Evolutionary conservation across 2,113 vertebrate species (phyloP).

Genomic region (Falco punctatus): DNA sequence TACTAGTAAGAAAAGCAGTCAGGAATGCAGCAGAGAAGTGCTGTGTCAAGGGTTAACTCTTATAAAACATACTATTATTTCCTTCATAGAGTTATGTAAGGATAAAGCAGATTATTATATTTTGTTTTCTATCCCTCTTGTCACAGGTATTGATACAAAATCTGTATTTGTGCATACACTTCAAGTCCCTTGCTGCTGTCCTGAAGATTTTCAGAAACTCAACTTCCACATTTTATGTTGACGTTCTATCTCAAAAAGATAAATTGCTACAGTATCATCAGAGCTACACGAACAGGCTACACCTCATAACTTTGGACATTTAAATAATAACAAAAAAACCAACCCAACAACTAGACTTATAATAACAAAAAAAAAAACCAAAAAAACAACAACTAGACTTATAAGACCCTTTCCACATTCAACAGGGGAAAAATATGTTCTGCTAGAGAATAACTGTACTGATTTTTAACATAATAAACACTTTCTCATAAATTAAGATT

Average conservation of each 20-base stretch:
- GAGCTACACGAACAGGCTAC: background rate
- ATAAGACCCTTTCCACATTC: background rate
- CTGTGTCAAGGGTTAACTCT: background rate
- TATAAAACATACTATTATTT: background rate
- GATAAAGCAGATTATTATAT: background rate
- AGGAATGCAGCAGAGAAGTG: background rate
- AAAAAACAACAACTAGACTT: background rate
- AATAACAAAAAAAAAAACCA: background rate
- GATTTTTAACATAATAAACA: background rate
- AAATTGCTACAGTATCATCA: background rate
- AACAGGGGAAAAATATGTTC: background rate
- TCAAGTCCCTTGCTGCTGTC: background rate
- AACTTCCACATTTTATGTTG: background rate
- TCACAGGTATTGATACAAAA: background rate
- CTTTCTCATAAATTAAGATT: background rate
- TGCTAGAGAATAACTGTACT: background rate
- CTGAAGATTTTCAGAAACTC: background rate
- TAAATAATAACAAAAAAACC: background rate
- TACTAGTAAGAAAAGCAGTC: background rate
- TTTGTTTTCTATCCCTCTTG: background rate
- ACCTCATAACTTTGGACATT: background rate
- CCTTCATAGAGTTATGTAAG: background rate
- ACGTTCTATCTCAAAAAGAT: background rate
- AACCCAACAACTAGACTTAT: background rate
- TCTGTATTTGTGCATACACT: background rate